These are phyloP conservation scores for Hyphantria cunea DNA, from an alignment of 1,140 invertebrate species.

Conservation along the genomic window DNA sequence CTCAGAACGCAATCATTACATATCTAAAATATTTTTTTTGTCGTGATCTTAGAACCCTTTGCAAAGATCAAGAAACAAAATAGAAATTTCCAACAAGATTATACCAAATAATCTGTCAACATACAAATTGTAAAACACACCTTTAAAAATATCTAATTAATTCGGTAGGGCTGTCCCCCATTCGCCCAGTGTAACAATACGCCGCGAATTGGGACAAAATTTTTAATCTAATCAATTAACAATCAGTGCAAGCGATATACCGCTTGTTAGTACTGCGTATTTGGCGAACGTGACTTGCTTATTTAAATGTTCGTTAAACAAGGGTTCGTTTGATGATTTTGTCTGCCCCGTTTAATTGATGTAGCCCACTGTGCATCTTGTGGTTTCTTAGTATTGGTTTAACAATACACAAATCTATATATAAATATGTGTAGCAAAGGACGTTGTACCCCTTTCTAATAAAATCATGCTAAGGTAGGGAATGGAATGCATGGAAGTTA, in stretches of 20 bases:
- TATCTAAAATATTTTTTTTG: too few relatives aligned
- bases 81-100: constrained; percentile 33
- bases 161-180: constrained; percentile 48
- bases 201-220: constrained; percentile 69
- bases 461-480: too few relatives aligned
- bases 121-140: constrained; percentile 74
- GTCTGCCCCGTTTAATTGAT: constrained; percentile 61
- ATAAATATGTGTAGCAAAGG: too few relatives aligned
- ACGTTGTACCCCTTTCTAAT: too few relatives aligned
- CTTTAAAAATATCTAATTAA: constrained; percentile 67
- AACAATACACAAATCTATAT: too few relatives aligned
- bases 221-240: constrained; percentile 82
- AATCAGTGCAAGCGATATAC: constrained; percentile 80
- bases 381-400: constrained; percentile 6
- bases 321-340: constrained; percentile 69
- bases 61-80: constrained; percentile 12
- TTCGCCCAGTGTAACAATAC: constrained; percentile 59
- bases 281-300: constrained; percentile 76
- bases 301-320: constrained; percentile 53
- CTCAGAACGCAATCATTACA: too few relatives aligned
- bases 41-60: too few relatives aligned
- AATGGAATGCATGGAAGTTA: too few relatives aligned
- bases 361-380: constrained; percentile 43
- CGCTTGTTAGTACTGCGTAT: constrained; percentile 78
- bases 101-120: constrained; percentile 50